Conservation (phyloP, 2,888 invertebrate genomes). For the Troilus luridus region DNA sequence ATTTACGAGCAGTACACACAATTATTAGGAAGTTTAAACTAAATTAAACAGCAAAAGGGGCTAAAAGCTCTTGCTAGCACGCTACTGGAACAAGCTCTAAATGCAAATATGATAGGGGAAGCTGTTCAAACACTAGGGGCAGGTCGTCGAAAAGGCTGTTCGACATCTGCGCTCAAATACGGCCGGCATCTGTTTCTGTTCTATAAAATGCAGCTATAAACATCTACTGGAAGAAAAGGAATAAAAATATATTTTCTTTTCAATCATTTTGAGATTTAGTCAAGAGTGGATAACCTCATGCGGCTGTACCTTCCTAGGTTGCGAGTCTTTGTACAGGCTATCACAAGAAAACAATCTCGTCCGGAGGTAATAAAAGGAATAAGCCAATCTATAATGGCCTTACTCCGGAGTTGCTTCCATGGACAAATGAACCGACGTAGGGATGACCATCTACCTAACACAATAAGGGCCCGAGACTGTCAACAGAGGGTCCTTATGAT, state of each 20-base stretch:
- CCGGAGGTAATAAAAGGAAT: conserved; percentile 13
- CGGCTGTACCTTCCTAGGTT: background rate
- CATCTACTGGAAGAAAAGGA: background rate
- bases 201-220: background rate
- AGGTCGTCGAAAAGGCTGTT: background rate
- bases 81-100: background rate
- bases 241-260: background rate
- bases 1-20: background rate
- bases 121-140: background rate
- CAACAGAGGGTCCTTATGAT: conserved; percentile 51
- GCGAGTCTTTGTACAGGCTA: background rate
- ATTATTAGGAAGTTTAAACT: conserved; percentile 34
- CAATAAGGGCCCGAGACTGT: conserved; percentile 6
- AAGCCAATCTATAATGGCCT: conserved; percentile 35
- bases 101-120: conserved; percentile 42
- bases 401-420: background rate
- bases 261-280: background rate
- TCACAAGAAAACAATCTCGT: conserved; percentile 18
- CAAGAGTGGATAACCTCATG: background rate
- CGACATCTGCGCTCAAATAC: conserved; percentile 22
- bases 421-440: conserved; percentile 30
- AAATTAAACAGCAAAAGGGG: background rate
- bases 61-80: background rate
- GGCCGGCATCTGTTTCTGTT: background rate
- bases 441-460: conserved; percentile 34